A percentile compares a stretch with the other conserved stretches of the same genome.
Conservation (phyloP, 2,888 invertebrate genomes). For the Apamea sordens region DNA sequence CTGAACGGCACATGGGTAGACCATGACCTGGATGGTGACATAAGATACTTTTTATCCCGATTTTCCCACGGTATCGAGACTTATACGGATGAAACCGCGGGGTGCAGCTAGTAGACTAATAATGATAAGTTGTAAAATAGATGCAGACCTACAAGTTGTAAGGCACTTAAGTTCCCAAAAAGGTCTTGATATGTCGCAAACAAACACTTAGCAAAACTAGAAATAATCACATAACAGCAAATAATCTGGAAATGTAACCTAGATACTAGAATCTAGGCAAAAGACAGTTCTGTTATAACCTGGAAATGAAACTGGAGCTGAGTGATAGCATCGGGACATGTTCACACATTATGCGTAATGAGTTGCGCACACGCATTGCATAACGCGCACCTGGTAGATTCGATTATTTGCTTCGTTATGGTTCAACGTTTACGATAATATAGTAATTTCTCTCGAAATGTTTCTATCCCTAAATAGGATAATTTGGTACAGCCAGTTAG, state of each 20-base stretch:
- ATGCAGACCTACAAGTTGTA: background rate
- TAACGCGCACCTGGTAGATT: constrained; percentile 47
- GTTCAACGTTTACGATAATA: constrained; percentile 21
- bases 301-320: constrained; percentile 63
- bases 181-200: constrained; percentile 15
- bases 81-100: no score
- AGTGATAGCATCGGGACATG: constrained; percentile 58
- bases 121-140: background rate
- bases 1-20: no score
- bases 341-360: constrained; percentile 63
- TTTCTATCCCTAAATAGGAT: constrained; percentile 12
- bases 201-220: background rate
- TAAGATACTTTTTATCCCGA: no score
- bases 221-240: constrained; percentile 9
- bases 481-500: background rate
- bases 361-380: constrained; percentile 55
- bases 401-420: constrained; percentile 40
- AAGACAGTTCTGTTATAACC: constrained; percentile 47
- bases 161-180: background rate
- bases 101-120: background rate
- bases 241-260: constrained; percentile 24
- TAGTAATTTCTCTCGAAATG: constrained; percentile 14
- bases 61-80: no score
- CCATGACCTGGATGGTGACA: no score
- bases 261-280: constrained; percentile 36